Base-by-base conservation (phyloP, 30 jellyfish, hydroid and myxozoan genomes). In the Chrysaora quinquecirrha region DNA sequence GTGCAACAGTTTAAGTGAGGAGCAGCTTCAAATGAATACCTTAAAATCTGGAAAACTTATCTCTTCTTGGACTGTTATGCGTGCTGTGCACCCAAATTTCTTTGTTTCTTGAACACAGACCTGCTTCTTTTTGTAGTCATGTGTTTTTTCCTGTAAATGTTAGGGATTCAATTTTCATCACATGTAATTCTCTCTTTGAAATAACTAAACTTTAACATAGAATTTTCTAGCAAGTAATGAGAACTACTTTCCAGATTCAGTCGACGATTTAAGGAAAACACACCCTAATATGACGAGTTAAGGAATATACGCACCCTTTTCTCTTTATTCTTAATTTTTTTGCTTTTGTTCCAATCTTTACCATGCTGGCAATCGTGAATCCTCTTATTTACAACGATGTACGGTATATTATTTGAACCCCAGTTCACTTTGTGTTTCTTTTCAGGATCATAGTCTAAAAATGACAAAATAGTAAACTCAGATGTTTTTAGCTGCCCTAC, bases 41-140 rank as follows among this genome's bases (percentile, higher is more conserved):
- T 52, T 52, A 20, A 52, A 10, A 10, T 52, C 29, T 52, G 68
- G 68, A 52, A 52, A 52, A 9, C 68, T 3, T 16, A 52, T 52
- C 29, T 52, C 68, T 20, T 52, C 68, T 52, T 52, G 24, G 4
- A 52, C 68, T 52, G 12, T 19, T 4, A 10, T 52, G 2, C 25
- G 68, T 3, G 68, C 68, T 52, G 27, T 52, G 29, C 68, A 52
- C 9, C 68, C 68, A 52, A 52, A 52, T 20, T 52, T 52, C 19
- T 52, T 52, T 52, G 68, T 52, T 25, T 52, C 68, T 19, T 52
- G 68, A 16, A 20, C 29, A 10, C 29, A 20, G 27, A 16, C 24
- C 19, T 52, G 68, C 19, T 52, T 52, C 25, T 20, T 52, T 25
- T 52, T 52, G 29, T 52, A 52, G 68, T 52, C 68, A 52, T 52